phyloP scores from a whole-genome alignment of 2,888 invertebrate genomes.

The Dione vanillae region DNA sequence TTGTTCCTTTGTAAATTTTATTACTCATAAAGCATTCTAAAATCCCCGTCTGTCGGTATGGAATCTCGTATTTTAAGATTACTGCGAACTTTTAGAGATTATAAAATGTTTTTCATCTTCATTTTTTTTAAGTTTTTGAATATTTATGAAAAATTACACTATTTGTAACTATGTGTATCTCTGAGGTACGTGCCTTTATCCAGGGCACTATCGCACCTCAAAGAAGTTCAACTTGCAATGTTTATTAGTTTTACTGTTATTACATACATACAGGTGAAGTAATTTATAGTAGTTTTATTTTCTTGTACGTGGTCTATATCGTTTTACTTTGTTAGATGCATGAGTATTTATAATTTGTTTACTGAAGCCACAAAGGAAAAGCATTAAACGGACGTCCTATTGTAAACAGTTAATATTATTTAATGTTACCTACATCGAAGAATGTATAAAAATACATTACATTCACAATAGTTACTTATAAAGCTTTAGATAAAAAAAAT shows the following conservation, averaged over 20 bases:
- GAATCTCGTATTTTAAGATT: constrained; percentile 45
- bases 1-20: constrained; percentile 67
- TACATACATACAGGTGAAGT: constrained; percentile 48
- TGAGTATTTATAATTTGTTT: constrained; percentile 55
- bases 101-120: constrained; percentile 39
- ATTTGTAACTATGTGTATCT: constrained; percentile 31
- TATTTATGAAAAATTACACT: constrained; percentile 25
- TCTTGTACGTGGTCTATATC: constrained; percentile 11
- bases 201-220: constrained; percentile 4
- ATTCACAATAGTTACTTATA: too few species aligned
- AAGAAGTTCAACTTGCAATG: constrained; percentile 37
- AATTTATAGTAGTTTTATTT: constrained; percentile 40
- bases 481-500: too few species aligned
- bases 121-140: constrained; percentile 24
- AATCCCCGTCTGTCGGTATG: constrained; percentile 49
- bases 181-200: constrained; percentile 24
- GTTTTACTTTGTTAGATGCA: constrained; percentile 36
- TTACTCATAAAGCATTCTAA: constrained; percentile 68
- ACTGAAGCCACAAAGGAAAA: constrained; percentile 52
- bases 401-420: constrained; percentile 34
- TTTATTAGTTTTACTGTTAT: constrained; percentile 45
- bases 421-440: constrained; percentile 35
- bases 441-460: neutral
- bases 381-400: constrained; percentile 45
- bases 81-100: constrained; percentile 40